These are phyloP conservation scores for Alectoris magna DNA, from an alignment of 2,797 vertebrate genomes.

Conservation along the genomic window DNA sequence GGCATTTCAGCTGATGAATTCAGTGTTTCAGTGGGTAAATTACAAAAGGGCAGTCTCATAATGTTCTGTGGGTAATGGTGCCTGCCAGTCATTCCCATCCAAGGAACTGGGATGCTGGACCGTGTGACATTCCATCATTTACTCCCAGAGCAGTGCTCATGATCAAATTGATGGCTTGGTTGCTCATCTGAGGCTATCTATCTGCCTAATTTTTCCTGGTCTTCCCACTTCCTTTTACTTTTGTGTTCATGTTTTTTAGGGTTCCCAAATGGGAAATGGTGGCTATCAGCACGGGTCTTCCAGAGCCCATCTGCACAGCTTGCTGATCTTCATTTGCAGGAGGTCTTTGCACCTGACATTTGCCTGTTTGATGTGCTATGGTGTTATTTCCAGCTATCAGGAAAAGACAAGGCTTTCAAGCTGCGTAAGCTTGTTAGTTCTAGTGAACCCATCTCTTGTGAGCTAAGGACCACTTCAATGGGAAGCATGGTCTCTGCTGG, in stretches of 20 bases:
- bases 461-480: not conserved
- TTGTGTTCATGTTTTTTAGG: not conserved
- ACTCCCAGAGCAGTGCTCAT: not conserved
- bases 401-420: not conserved
- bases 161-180: not conserved
- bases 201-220: rapidly evolving
- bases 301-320: not conserved
- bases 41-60: not conserved
- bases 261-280: not conserved
- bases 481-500: not conserved
- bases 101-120: not conserved
- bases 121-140: rapidly evolving
- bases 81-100: not conserved
- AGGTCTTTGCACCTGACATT: not conserved
- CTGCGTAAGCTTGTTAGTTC: not conserved
- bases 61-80: not conserved
- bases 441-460: rapidly evolving
- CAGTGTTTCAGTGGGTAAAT: not conserved
- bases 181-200: not conserved
- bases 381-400: not conserved
- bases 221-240: not conserved
- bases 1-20: slow-evolving; percentile 42
- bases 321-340: not conserved
- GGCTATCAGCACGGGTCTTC: not conserved
- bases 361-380: rapidly evolving